These are phyloP conservation scores for Diogma glabrata DNA, from an alignment of 2,888 invertebrate species.

Conservation along the genomic window DNA sequence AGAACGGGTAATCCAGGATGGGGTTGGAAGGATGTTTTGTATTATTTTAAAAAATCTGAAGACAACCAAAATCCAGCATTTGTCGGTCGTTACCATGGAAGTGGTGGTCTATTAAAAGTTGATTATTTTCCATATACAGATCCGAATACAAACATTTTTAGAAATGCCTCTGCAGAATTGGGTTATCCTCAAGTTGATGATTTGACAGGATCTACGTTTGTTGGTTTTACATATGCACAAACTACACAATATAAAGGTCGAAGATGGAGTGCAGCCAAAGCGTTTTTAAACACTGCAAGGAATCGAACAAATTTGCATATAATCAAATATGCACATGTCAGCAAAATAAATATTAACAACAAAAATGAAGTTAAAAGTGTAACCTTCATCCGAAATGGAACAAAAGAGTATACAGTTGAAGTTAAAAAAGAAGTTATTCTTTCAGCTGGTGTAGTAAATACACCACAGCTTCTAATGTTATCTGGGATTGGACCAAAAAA, in stretches of 20 bases:
- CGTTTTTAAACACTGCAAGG: constrained; percentile 72
- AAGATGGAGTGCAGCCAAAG: constrained; percentile 79
- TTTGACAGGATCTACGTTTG: constrained; percentile 78
- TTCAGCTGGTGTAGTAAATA: constrained; percentile 77
- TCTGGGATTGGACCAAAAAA: constrained; percentile 78
- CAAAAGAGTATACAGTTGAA: constrained; percentile 49
- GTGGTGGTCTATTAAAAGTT: constrained; percentile 71
- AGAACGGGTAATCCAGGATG: constrained; percentile 73
- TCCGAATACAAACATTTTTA: constrained; percentile 65
- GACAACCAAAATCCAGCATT: constrained; percentile 79
- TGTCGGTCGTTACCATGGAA: constrained; percentile 59
- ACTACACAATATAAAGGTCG: constrained; percentile 73
- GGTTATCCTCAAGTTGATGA: constrained; percentile 71
- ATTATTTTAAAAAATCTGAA: constrained; percentile 78
- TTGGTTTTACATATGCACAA: constrained; percentile 60
- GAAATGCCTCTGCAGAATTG: constrained; percentile 64
- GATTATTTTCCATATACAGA: constrained; percentile 77
- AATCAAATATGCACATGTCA: constrained; percentile 62
- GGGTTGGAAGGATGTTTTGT: constrained; percentile 70
- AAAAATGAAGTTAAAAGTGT: constrained; percentile 65
- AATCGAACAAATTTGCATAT: constrained; percentile 67
- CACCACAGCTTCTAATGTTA: constrained; percentile 83
- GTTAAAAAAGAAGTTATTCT: constrained; percentile 73
- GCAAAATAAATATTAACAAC: constrained; percentile 58
- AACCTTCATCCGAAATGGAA: constrained; percentile 52